These are phyloP conservation scores for Pelecanoides urinatrix DNA, from an alignment of 2,113 vertebrate genomes.

Conservation along the genomic window DNA sequence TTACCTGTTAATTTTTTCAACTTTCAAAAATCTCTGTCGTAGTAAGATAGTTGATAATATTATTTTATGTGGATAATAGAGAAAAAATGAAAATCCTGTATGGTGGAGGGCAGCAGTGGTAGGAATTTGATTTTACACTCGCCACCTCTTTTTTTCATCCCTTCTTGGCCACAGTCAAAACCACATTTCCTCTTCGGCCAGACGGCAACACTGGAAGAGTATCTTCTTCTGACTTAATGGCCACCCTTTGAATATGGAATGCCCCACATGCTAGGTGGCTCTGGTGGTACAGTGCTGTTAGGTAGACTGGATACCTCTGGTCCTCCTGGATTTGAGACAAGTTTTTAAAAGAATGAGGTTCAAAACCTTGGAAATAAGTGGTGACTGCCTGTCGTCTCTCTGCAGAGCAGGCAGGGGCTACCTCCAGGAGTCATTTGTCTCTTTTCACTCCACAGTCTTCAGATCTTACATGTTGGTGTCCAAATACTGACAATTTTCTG, in stretches of 20 bases:
- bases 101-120: background rate
- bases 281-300: background rate
- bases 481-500: background rate
- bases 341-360: background rate
- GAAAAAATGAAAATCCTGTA: background rate
- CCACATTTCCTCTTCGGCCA: background rate
- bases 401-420: accelerated
- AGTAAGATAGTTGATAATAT: background rate
- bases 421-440: background rate
- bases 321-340: background rate
- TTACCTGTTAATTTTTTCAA: background rate
- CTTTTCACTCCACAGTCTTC: background rate
- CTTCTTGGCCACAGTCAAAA: background rate
- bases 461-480: background rate
- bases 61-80: background rate
- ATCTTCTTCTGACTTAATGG: background rate
- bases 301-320: background rate
- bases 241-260: background rate
- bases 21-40: background rate
- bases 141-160: background rate
- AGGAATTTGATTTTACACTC: background rate
- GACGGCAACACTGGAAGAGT: background rate
- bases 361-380: background rate
- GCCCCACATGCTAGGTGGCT: background rate
- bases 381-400: background rate